These are phyloP conservation scores for Eupithecia subfuscata DNA, from an alignment of 2,888 invertebrate genomes.

Conservation along the genomic window DNA sequence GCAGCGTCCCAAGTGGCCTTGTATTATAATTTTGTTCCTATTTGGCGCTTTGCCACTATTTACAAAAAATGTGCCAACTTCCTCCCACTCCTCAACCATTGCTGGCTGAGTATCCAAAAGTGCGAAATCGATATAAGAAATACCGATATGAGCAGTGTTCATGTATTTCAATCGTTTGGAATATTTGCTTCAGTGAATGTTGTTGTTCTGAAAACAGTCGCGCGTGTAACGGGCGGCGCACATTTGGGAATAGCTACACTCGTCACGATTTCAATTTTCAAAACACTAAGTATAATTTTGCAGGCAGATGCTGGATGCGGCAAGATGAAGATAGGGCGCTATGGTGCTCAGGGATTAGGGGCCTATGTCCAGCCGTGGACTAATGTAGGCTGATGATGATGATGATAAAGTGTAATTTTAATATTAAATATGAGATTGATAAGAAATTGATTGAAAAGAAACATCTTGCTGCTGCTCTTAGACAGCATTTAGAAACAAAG, in stretches of 20 bases:
- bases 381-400: too few relatives aligned
- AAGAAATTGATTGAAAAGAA: too few relatives aligned
- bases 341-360: too few relatives aligned
- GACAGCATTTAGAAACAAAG: neutral
- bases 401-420: neutral
- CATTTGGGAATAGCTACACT: slow-evolving; percentile 30
- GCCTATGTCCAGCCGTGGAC: too few relatives aligned
- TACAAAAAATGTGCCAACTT: slow-evolving; percentile 29
- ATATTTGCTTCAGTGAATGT: slow-evolving; percentile 47
- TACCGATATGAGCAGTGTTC: slow-evolving; percentile 26
- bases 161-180: slow-evolving; percentile 39
- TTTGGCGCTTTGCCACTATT: slow-evolving; percentile 66
- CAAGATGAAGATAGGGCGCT: too few relatives aligned
- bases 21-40: slow-evolving; percentile 63
- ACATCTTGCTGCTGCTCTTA: neutral
- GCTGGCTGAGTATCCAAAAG: slow-evolving; percentile 17
- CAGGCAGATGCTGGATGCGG: too few relatives aligned
- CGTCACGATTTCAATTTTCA: neutral
- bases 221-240: slow-evolving; percentile 41
- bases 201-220: slow-evolving; percentile 49
- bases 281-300: neutral
- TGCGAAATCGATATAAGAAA: neutral
- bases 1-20: slow-evolving; percentile 45
- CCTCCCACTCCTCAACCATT: slow-evolving; percentile 35
- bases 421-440: neutral